A percentile compares a stretch with the other conserved stretches of the same genome.
Conservation (phyloP, 2,888 invertebrate species). For the Ormia ochracea region DNA sequence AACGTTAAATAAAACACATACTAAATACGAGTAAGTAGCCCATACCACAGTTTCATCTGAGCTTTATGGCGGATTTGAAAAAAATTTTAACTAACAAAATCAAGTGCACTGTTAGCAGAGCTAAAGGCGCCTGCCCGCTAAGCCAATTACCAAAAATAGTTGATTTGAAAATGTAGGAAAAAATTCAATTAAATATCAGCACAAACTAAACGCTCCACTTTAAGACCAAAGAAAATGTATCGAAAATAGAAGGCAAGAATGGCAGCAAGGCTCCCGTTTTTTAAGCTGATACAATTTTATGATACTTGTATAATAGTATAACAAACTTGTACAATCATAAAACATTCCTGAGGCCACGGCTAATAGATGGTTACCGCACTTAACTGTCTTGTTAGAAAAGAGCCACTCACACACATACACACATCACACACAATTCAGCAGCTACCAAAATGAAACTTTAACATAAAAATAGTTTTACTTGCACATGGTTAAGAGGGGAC, state of each 20-base stretch:
- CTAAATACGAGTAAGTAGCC: neutral
- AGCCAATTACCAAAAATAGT: slow-evolving; percentile 56
- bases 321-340: slow-evolving; percentile 48
- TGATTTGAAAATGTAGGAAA: neutral
- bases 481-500: neutral
- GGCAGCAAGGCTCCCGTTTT: slow-evolving; percentile 54
- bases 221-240: slow-evolving; percentile 36
- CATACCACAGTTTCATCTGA: slow-evolving; percentile 24
- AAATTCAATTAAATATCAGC: slow-evolving; percentile 5
- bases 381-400: slow-evolving; percentile 49
- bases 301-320: slow-evolving; percentile 46
- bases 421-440: neutral
- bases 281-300: slow-evolving; percentile 22
- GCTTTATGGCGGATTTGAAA: slow-evolving; percentile 30
- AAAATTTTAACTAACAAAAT: slow-evolving; percentile 42
- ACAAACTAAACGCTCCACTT: slow-evolving; percentile 24
- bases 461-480: slow-evolving; percentile 32
- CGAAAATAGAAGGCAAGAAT: slow-evolving; percentile 7
- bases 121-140: slow-evolving; percentile 58
- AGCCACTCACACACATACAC: neutral
- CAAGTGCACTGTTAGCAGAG: slow-evolving; percentile 63
- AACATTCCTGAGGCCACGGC: slow-evolving; percentile 61
- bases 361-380: slow-evolving; percentile 59
- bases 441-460: slow-evolving; percentile 1
- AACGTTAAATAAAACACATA: neutral